Base-by-base conservation (phyloP, 2,797 vertebrate species). In the Pteropus rufus region DNA sequence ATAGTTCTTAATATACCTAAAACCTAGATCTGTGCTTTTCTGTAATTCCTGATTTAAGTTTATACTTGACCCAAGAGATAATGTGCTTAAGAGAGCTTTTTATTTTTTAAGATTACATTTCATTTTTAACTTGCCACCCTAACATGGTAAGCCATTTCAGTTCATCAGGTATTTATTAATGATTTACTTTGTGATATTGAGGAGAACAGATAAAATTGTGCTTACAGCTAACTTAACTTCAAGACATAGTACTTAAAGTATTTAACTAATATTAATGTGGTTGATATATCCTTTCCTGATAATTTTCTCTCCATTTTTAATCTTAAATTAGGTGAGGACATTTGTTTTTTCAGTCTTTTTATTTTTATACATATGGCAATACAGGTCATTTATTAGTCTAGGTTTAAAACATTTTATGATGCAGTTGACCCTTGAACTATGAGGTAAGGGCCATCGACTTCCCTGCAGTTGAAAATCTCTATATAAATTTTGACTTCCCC, bases 141-240 rank as follows among this genome's bases (percentile, higher is more conserved):
- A 77, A 92, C 46, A 16, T 83, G 56, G n/a, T 83, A 72, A 94
- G 14, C 46, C 39, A n/a, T 84, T 84, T 89, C 64, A 84, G 58
- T 94, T 84, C 44, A 65, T 92, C 69, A 84, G 4, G 29, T 91
- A 81, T 89, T 95, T 96, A 80, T 80, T 94, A 76, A 64, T 70
- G 41, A 89, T 95, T 80, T 83, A 83, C 56, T 95, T 82, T 44
- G 64, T 95, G 84, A 89, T 69, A 56, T 2, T 73, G 49, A 77
- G 73, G 70, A 44, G 36, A 5, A 12, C 34, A 88, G 82, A 73
- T 73, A 79, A 67, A 84, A 56, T 84, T 86, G 54, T 89, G 23
- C 84, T 91, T 84, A 80, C 21, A 41, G 36, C 67, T 93, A 94
- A 49, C 58, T 89, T 70, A 85, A 6, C 31, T 67, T 46, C 4